Evolutionary conservation across 2,888 invertebrate genomes (phyloP).

Genomic region (Drosophila formosana): DNA sequence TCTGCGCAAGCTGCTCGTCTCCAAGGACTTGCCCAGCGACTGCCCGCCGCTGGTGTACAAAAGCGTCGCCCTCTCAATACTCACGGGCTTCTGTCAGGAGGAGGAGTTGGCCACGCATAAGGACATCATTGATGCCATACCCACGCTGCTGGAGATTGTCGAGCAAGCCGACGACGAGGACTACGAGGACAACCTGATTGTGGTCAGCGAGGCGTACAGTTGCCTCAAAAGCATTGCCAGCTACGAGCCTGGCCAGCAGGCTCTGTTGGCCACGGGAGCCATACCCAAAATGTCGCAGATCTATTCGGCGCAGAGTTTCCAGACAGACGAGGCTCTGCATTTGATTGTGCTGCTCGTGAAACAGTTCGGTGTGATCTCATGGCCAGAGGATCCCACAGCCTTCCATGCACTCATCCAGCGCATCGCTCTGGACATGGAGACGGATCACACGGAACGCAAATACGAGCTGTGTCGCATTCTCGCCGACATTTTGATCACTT

Average conservation of each 20-base stretch:
- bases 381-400: slow-evolving; percentile 91
- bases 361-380: slow-evolving; percentile 90
- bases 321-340: slow-evolving; percentile 94
- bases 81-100: slow-evolving; percentile 94
- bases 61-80: slow-evolving; percentile 94
- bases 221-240: slow-evolving; percentile 93
- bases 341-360: slow-evolving; percentile 91
- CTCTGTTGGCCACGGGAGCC: slow-evolving; percentile 91
- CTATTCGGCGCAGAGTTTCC: slow-evolving; percentile 94
- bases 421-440: slow-evolving; percentile 94
- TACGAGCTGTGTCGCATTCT: slow-evolving; percentile 94
- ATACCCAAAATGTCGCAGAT: slow-evolving; percentile 94
- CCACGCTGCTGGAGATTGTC: slow-evolving; percentile 93
- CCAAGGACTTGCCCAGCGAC: slow-evolving; percentile 92
- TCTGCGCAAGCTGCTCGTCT: slow-evolving; percentile 91
- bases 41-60: slow-evolving; percentile 96
- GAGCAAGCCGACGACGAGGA: slow-evolving; percentile 93
- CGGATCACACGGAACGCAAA: slow-evolving; percentile 94
- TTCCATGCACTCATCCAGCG: slow-evolving; percentile 93
- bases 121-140: slow-evolving; percentile 93
- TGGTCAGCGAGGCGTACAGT: slow-evolving; percentile 94
- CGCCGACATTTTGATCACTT: slow-evolving; percentile 90
- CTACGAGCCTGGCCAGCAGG: slow-evolving; percentile 91
- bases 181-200: slow-evolving; percentile 93
- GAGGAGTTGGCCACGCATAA: slow-evolving; percentile 92